A percentile compares a stretch with the other conserved stretches of the same genome.
phyloP scores from a whole-genome alignment of 2,797 vertebrate species.

The Austrolebias charrua region DNA sequence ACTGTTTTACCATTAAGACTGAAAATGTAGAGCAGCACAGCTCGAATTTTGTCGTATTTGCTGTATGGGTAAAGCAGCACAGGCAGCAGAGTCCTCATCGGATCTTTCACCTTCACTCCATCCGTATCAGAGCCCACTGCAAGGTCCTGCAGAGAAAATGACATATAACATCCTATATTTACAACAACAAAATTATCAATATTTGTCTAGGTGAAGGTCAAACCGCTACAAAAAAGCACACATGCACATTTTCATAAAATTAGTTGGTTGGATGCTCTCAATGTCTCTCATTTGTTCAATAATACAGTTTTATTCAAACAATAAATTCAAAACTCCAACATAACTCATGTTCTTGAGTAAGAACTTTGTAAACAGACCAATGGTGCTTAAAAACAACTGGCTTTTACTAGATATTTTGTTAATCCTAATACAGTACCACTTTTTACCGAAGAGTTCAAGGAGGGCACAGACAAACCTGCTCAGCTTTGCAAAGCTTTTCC shows the following conservation, averaged over 20 bases:
- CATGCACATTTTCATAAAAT: not conserved
- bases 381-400: not conserved
- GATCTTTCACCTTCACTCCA: conserved; percentile 91
- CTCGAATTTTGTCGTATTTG: conserved; percentile 91
- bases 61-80: conserved; percentile 86
- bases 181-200: not conserved
- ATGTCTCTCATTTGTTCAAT: not conserved
- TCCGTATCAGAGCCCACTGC: conserved; percentile 89
- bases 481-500: conserved; percentile 95
- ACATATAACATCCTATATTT: not conserved
- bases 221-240: not conserved
- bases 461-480: conserved; percentile 82
- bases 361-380: too few relatives aligned
- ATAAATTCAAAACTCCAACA: too few relatives aligned
- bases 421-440: not conserved
- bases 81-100: conserved; percentile 94
- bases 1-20: conserved; percentile 84
- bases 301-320: too few relatives aligned
- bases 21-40: conserved; percentile 96
- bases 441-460: not conserved
- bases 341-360: too few relatives aligned
- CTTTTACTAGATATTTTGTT: not conserved
- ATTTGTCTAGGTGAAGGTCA: not conserved
- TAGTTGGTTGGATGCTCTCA: not conserved
- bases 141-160: conserved; percentile 81